Conservation (phyloP, 2,113 vertebrate genomes). For the Apteryx mantelli region DNA sequence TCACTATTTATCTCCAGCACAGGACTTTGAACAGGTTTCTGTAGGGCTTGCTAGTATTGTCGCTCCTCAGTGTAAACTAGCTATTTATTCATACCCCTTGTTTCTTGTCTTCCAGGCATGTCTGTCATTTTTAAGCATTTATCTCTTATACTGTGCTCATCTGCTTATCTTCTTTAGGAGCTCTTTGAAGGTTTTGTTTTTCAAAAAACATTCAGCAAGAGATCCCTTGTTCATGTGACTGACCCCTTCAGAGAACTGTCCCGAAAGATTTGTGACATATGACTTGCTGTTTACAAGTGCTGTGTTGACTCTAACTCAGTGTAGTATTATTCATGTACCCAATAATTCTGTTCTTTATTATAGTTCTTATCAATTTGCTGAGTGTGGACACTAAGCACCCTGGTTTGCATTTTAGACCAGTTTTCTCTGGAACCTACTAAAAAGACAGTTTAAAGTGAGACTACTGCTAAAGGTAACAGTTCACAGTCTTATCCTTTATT, state of each 20-base stretch:
- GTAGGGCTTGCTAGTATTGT: not conserved
- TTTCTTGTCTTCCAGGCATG: rapidly evolving
- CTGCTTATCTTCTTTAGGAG: no score
- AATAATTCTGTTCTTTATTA: not conserved
- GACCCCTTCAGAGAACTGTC: not conserved
- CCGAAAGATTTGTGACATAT: not conserved
- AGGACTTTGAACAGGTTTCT: not conserved
- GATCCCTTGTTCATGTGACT: not conserved
- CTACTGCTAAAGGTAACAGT: not conserved
- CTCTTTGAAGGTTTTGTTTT: not conserved
- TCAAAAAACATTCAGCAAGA: not conserved
- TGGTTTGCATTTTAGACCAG: not conserved
- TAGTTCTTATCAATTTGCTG: not conserved
- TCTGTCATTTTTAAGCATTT: not conserved
- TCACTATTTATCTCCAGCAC: not conserved
- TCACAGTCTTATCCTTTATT: not conserved
- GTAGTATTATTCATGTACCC: not conserved
- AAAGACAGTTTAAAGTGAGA: not conserved
- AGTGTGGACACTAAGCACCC: not conserved
- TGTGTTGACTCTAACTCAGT: not conserved
- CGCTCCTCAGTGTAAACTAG: rapidly evolving
- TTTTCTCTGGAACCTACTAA: not conserved
- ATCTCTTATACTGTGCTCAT: no score
- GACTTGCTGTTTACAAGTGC: not conserved
- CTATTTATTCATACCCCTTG: not conserved